A percentile compares a stretch with the other conserved stretches of the same genome.
Evolutionary conservation across 35 echinoderm and acorn worm species (phyloP).

Genomic region (Ptychodera flava): DNA sequence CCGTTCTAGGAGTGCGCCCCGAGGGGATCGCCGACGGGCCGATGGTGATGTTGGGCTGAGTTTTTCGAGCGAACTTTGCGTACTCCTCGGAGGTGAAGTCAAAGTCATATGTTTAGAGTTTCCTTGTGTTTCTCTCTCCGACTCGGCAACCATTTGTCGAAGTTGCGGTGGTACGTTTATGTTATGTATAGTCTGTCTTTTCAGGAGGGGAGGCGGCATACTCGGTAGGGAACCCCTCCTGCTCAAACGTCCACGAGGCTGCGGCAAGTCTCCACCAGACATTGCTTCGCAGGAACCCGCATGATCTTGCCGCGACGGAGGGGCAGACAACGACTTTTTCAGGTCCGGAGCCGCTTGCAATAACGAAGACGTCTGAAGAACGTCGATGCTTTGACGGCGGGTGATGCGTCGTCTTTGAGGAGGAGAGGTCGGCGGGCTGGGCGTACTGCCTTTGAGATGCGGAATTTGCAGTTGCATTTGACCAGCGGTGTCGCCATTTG

Average conservation of each 20-base stretch:
- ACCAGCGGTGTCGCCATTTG: not conserved
- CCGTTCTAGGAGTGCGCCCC: slow-evolving; percentile 10
- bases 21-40: not conserved
- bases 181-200: slow-evolving; percentile 73
- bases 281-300: not conserved
- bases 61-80: not conserved
- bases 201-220: slow-evolving; percentile 74
- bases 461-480: not conserved
- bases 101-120: not conserved
- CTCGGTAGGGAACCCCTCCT: slow-evolving; percentile 46
- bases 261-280: not conserved
- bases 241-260: slow-evolving; percentile 3
- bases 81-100: slow-evolving; percentile 1
- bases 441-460: not conserved
- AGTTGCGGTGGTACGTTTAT: slow-evolving; percentile 53
- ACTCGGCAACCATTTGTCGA: slow-evolving; percentile 7
- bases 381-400: not conserved
- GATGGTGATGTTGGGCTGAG: not conserved
- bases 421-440: not conserved
- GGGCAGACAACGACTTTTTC: not conserved
- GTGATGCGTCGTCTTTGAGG: not conserved
- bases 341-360: not conserved
- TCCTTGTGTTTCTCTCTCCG: slow-evolving; percentile 16
- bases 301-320: not conserved
- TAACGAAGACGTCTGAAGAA: not conserved